Base-by-base conservation (phyloP, 2,888 invertebrate species). In the Muscina levida region DNA sequence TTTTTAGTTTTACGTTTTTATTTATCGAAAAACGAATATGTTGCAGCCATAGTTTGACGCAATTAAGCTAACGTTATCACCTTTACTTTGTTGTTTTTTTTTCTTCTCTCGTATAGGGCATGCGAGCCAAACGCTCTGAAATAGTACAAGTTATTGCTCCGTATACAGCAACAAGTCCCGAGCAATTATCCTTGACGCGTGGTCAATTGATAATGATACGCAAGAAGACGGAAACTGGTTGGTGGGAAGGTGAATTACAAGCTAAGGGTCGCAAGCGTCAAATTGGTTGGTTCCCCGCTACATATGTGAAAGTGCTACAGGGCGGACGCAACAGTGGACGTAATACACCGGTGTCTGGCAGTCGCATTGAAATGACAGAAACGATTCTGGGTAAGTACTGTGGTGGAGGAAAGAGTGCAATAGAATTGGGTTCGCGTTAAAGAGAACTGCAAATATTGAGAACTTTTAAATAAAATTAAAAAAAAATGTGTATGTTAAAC, bases 181-280 rank as follows among this genome's bases (percentile, higher is more conserved):
- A 99, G 87, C 99, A 99, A 89, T 92, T 99, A 48, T 95, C 96
- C 15, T 92, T 99, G 39, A 94, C 94, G 84, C 94, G 97, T 77
- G 99, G 98, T 0, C 98, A 99, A 87, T 92, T 98, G 74, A 95
- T 99, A 75, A 96, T 97, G 92, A 96, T 99, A n/a, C 93, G 97
- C 22, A 98, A 98, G 91, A 98, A 98, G 89, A 97, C 97, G 0
- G 95, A 97, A 85, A 96, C 97, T 62, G 99, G 99, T 19, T 99
- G 99, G 99, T 99, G 99, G 99, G 99, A 99, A 91, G 99, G 99
- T 0, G 99, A 99, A 91, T 91, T 98, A 53, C 98, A 98, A 91
- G 98, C 94, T 1, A 95, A 95, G 87, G 97, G 98, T 0, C 94
- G 97, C 85, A 96, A 96, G 88, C 92, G 97, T 42, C 97, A 98